phyloP scores from a whole-genome alignment of 2,888 invertebrate species.

The Noctua fimbriata region DNA sequence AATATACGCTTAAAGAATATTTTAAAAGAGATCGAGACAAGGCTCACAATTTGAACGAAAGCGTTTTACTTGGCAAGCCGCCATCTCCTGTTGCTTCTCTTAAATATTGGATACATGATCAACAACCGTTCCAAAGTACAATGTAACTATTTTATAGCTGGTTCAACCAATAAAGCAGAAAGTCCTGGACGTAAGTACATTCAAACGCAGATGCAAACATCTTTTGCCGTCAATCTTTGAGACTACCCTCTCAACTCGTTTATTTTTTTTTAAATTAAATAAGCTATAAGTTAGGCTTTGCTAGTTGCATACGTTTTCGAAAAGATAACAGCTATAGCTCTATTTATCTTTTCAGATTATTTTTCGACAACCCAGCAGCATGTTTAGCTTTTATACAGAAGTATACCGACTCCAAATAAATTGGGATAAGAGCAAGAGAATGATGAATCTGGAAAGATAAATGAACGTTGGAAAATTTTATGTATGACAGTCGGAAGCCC shows the following conservation, averaged over 20 bases:
- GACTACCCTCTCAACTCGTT: neutral
- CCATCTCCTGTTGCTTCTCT: constrained; percentile 55
- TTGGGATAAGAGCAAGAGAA: neutral
- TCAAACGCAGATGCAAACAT: no score
- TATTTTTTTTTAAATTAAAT: no score
- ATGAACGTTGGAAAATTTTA: neutral
- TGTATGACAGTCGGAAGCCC: neutral
- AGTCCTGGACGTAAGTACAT: neutral
- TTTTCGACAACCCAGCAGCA: no score
- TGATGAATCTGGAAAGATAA: neutral
- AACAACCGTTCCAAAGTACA: constrained; percentile 3
- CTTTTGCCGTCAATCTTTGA: constrained; percentile 6
- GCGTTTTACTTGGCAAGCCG: constrained; percentile 47
- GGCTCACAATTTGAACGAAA: neutral
- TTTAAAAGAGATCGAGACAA: constrained; percentile 26
- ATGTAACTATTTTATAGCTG: neutral
- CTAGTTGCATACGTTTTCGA: no score
- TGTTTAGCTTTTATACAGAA: no score
- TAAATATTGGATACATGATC: constrained; percentile 14
- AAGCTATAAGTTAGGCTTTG: neutral
- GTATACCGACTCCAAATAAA: neutral
- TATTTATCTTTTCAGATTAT: no score
- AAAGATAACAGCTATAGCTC: no score
- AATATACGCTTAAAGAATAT: constrained; percentile 30
- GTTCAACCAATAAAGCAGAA: neutral